Conservation (phyloP, 64 coral and sea anemone genomes). For the Actinia tenebrosa region DNA sequence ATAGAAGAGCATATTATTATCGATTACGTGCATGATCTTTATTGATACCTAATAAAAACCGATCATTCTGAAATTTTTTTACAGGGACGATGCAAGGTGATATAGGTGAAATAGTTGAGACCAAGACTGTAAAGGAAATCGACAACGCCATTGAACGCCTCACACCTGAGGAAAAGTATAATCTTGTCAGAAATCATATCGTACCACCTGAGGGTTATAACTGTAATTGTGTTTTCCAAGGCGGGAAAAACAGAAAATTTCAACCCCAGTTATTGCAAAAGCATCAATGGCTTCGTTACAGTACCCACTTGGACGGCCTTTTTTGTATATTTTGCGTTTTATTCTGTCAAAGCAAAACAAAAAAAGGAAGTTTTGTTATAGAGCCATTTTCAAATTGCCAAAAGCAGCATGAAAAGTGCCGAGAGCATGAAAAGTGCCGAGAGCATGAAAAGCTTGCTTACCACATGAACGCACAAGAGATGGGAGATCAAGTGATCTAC, state of each 20-base stretch:
- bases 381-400: constrained; percentile 34
- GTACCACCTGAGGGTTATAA: background rate
- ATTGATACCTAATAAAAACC: background rate
- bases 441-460: constrained; percentile 5
- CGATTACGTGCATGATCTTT: constrained; percentile 1
- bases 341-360: background rate
- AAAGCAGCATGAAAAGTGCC: constrained; percentile 17
- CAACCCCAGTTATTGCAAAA: background rate
- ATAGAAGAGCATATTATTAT: constrained; percentile 15
- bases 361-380: constrained; percentile 19
- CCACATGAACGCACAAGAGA: background rate
- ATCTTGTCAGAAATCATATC: background rate
- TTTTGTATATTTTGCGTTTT: background rate
- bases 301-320: background rate
- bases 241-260: background rate
- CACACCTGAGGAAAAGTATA: background rate
- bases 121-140: constrained; percentile 18
- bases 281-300: background rate
- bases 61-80: background rate
- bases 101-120: background rate
- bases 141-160: constrained; percentile 1
- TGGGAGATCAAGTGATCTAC: background rate
- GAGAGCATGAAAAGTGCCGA: constrained; percentile 21
- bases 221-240: background rate
- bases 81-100: background rate